These are phyloP conservation scores for Odocoileus hemionus DNA, from an alignment of 2,113 vertebrate genomes.

Conservation along the genomic window DNA sequence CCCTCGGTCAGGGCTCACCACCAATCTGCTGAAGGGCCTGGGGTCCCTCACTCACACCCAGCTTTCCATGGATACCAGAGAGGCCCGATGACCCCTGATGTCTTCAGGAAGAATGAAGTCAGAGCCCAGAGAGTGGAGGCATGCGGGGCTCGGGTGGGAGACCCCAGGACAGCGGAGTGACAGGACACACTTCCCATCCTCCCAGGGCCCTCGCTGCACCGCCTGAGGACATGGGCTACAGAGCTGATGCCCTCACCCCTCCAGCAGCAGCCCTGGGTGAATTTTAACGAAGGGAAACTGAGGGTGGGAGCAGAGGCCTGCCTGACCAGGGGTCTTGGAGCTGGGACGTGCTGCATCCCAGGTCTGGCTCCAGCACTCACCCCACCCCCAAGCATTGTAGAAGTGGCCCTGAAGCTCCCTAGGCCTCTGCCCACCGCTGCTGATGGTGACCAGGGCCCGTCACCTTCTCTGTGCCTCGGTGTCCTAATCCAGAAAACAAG, in stretches of 20 bases:
- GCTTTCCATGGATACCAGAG: background rate
- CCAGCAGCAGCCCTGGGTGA: background rate
- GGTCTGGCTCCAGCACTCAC: background rate
- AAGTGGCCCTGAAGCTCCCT: background rate
- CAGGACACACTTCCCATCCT: background rate
- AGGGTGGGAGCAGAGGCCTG: background rate
- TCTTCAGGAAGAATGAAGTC: background rate
- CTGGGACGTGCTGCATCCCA: background rate
- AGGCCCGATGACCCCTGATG: rapidly evolving
- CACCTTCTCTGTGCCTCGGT: background rate
- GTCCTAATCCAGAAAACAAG: background rate
- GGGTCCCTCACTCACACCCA: background rate
- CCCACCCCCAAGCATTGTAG: background rate
- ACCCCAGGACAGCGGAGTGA: background rate
- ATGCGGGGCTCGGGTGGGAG: rapidly evolving
- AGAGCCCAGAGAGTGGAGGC: background rate
- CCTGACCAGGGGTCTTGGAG: background rate
- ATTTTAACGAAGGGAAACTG: background rate
- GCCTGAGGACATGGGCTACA: background rate
- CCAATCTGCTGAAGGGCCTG: background rate
- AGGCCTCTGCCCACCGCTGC: background rate
- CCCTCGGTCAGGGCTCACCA: background rate
- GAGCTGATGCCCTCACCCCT: background rate
- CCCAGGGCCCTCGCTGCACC: background rate
- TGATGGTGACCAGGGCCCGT: background rate